Conservation (phyloP, 2,797 vertebrate genomes). For the Paramormyrops hopkinsi region DNA sequence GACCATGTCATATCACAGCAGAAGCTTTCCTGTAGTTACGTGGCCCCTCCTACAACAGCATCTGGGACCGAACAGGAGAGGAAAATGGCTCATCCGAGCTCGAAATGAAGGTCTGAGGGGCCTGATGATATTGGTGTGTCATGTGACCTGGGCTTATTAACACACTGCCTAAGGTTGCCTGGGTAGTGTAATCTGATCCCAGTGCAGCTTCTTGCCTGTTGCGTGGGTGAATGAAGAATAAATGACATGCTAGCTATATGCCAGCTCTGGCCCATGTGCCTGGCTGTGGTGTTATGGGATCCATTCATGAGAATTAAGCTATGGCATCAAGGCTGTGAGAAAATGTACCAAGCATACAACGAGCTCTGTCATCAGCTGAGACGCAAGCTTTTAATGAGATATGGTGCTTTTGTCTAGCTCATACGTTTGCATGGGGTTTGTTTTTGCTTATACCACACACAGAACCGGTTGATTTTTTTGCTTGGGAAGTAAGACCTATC, state of each 20-base stretch:
- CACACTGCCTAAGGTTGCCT: background rate
- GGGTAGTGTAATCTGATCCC: background rate
- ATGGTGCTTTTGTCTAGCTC: conserved; percentile 3
- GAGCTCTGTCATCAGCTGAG: background rate
- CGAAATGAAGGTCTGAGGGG: background rate
- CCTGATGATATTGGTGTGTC: background rate
- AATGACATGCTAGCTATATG: background rate
- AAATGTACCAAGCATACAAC: background rate
- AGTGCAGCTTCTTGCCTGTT: conserved; percentile 5
- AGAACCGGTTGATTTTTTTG: background rate
- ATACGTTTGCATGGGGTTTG: background rate
- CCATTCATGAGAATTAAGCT: background rate
- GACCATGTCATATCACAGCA: background rate
- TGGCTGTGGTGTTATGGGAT: background rate
- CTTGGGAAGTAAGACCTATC: background rate
- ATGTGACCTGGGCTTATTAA: background rate
- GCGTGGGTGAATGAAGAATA: background rate
- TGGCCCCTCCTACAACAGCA: background rate
- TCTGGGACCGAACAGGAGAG: background rate
- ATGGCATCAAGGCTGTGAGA: background rate
- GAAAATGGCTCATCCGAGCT: background rate
- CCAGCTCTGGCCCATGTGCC: background rate
- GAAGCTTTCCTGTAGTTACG: background rate
- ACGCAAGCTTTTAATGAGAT: background rate
- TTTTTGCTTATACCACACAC: background rate